phyloP scores from a whole-genome alignment of 2,888 invertebrate genomes.

The Orthosia gothica region DNA sequence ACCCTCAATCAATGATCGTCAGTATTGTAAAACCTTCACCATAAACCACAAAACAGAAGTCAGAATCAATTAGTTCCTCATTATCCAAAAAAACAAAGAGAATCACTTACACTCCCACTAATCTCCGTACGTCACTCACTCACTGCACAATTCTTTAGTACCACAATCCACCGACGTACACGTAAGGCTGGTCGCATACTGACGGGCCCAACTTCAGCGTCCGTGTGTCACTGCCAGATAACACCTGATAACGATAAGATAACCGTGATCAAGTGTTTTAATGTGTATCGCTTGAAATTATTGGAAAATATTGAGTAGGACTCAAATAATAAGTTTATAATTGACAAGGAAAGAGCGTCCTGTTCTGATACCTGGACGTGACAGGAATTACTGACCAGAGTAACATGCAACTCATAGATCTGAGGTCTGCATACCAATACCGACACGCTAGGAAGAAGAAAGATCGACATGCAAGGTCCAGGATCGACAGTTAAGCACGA shows the following conservation, averaged over 20 bases:
- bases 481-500: too few relatives aligned
- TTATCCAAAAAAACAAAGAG: slow-evolving; percentile 24
- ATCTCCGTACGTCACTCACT: slow-evolving; percentile 25
- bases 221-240: slow-evolving; percentile 59
- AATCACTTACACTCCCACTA: slow-evolving; percentile 46
- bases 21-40: too few relatives aligned
- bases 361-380: too few relatives aligned
- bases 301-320: slow-evolving; percentile 42
- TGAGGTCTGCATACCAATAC: too few relatives aligned
- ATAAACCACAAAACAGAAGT: neutral
- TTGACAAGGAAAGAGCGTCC: neutral
- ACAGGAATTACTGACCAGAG: too few relatives aligned
- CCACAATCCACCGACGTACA: slow-evolving; percentile 16
- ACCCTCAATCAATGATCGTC: neutral
- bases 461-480: too few relatives aligned
- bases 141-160: slow-evolving; percentile 15
- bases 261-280: slow-evolving; percentile 45
- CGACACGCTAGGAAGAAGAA: too few relatives aligned
- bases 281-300: slow-evolving; percentile 49
- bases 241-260: slow-evolving; percentile 65
- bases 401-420: too few relatives aligned
- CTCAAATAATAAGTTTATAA: neutral
- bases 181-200: slow-evolving; percentile 40
- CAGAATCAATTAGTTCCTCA: neutral
- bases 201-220: slow-evolving; percentile 37